Percentiles rank a stretch among this genome's conserved stretches.
phyloP scores from a whole-genome alignment of 2,888 invertebrate species.

The Yponomeuta evonymella region DNA sequence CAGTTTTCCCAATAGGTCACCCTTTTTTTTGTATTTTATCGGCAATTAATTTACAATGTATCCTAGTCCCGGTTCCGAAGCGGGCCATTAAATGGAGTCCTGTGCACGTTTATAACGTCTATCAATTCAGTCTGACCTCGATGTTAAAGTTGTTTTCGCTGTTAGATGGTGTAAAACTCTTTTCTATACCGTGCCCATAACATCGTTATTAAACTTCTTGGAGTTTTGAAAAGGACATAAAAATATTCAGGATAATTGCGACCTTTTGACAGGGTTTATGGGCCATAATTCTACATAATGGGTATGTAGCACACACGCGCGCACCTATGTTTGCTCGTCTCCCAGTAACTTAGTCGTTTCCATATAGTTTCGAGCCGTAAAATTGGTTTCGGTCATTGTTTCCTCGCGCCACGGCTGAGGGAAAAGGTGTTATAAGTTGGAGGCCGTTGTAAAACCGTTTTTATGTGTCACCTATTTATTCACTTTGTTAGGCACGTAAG shows the following conservation, averaged over 20 bases:
- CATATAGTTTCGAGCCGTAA: conserved; percentile 24
- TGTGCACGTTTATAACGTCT: conserved; percentile 13
- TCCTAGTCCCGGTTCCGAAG: conserved; percentile 2
- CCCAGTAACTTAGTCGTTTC: conserved; percentile 22
- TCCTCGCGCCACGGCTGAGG: conserved; percentile 21
- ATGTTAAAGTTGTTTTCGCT: conserved; percentile 10
- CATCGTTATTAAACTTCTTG: conserved; percentile 13
- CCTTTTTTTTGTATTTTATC: conserved; percentile 9
- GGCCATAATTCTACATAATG: conserved; percentile 18
- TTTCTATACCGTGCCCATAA: conserved; percentile 1
- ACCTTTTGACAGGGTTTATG: conserved; percentile 21
- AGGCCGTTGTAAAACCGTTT: conserved; percentile 25
- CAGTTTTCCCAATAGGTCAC: neutral
- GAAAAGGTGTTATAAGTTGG: conserved; percentile 22
- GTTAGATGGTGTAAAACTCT: conserved; percentile 13
- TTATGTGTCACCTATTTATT: conserved; percentile 25
- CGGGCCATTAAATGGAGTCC: conserved; percentile 9
- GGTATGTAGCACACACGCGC: conserved; percentile 11
- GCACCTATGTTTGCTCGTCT: conserved; percentile 21
- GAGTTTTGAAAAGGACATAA: conserved; percentile 16
- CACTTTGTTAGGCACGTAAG: conserved; percentile 26
- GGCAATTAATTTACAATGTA: conserved; percentile 5
- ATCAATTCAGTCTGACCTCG: conserved; percentile 11
- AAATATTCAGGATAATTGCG: conserved; percentile 23
- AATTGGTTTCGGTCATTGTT: conserved; percentile 26